Conservation (phyloP, 2,888 invertebrate species). For the Ischnura elegans region DNA sequence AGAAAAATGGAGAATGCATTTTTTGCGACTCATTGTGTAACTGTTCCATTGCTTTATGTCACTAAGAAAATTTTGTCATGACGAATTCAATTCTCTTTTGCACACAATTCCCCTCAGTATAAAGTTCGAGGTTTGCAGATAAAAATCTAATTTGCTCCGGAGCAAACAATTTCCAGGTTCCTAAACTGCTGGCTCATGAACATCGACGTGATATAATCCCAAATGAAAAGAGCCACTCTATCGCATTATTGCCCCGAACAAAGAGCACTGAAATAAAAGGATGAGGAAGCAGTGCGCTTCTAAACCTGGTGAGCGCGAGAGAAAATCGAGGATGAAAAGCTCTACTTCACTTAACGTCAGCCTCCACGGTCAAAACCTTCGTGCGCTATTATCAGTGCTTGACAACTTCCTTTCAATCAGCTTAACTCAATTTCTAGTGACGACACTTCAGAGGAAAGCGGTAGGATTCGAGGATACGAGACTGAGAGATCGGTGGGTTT, state of each 20-base stretch:
- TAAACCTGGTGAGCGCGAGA: background rate
- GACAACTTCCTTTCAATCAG: background rate
- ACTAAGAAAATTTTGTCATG: too few species aligned
- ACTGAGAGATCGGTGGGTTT: background rate
- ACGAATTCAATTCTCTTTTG: too few species aligned
- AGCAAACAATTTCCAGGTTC: too few species aligned
- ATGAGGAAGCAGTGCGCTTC: background rate
- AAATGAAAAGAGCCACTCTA: background rate
- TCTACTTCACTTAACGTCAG: background rate
- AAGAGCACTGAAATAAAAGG: background rate
- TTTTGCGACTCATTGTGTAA: too few species aligned
- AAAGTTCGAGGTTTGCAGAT: too few species aligned
- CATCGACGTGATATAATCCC: background rate
- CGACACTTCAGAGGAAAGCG: background rate
- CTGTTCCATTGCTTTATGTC: too few species aligned
- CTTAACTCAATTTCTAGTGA: background rate
- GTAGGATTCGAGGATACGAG: background rate
- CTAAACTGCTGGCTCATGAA: background rate
- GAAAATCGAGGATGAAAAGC: background rate
- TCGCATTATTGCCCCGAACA: background rate
- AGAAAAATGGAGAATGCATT: too few species aligned
- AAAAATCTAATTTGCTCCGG: too few species aligned
- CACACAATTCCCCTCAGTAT: too few species aligned
- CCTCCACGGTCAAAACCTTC: background rate
- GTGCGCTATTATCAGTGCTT: background rate